Conservation (phyloP, 2,888 invertebrate genomes). For the Leptopilina drosophilae region DNA sequence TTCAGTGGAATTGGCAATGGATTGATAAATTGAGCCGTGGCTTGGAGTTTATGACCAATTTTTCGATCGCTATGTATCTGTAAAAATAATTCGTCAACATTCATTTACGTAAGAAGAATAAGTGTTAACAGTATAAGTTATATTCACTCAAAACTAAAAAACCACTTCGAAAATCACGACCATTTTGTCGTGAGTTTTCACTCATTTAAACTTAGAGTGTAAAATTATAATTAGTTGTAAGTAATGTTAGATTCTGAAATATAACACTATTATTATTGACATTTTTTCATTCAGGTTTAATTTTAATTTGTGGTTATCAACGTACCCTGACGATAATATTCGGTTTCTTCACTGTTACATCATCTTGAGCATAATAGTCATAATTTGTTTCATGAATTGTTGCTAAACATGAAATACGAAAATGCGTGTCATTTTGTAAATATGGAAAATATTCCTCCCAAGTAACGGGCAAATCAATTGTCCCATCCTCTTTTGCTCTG, state of each 20-base stretch:
- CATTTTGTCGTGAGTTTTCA: too few species aligned
- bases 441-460: constrained; percentile 89
- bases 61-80: constrained; percentile 75
- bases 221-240: too few species aligned
- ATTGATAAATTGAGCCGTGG: constrained; percentile 86
- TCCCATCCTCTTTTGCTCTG: constrained; percentile 81
- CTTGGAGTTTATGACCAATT: constrained; percentile 78
- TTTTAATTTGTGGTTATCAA: not conserved
- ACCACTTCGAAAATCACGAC: too few species aligned
- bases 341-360: constrained; percentile 92
- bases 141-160: too few species aligned
- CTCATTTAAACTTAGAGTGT: too few species aligned
- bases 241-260: too few species aligned
- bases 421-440: constrained; percentile 88
- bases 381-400: constrained; percentile 88
- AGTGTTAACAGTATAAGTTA: too few species aligned
- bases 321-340: constrained; percentile 86
- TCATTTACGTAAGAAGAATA: too few species aligned
- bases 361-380: constrained; percentile 93
- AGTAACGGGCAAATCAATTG: constrained; percentile 83
- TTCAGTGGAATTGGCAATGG: constrained; percentile 88
- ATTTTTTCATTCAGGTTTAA: too few species aligned
- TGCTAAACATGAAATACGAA: constrained; percentile 90
- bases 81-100: constrained; percentile 41
- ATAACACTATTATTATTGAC: too few species aligned